Conservation (phyloP, 2,888 invertebrate species). For the Azorinus chamasolen region DNA sequence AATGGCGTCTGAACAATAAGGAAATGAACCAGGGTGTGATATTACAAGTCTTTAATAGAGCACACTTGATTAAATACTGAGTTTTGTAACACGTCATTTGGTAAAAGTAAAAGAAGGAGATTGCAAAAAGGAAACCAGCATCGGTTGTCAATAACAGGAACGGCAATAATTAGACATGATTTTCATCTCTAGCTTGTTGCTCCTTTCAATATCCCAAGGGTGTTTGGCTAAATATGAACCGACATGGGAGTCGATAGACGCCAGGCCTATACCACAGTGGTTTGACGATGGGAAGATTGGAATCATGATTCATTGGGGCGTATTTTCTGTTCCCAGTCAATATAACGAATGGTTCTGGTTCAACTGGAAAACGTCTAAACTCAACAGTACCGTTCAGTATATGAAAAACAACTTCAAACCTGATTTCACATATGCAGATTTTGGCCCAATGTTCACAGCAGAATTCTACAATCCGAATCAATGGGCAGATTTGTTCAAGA, state of each 20-base stretch:
- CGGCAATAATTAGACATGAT: no score
- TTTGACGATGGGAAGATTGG: slow-evolving; percentile 87
- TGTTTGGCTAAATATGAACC: slow-evolving; percentile 52
- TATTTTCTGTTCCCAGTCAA: slow-evolving; percentile 86
- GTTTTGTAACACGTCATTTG: no score
- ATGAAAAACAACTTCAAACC: slow-evolving; percentile 95
- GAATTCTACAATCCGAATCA: slow-evolving; percentile 94
- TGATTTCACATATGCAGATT: slow-evolving; percentile 96
- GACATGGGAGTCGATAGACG: slow-evolving; percentile 84
- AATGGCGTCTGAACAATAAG: no score
- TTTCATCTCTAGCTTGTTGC: no score
- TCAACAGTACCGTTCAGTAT: slow-evolving; percentile 87
- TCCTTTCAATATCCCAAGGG: no score
- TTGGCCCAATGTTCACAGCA: slow-evolving; percentile 93
- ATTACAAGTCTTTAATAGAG: no score
- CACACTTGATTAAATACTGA: no score
- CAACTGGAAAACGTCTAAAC: slow-evolving; percentile 89
- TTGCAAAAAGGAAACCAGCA: no score
- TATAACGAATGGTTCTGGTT: slow-evolving; percentile 95
- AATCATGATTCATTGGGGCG: slow-evolving; percentile 87
- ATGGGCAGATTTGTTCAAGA: slow-evolving; percentile 94
- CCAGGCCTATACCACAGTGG: slow-evolving; percentile 86
- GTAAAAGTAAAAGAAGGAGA: no score
- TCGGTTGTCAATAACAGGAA: no score
- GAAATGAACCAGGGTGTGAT: no score